phyloP scores from a whole-genome alignment of 2,888 invertebrate genomes.

The Bursaphelenchus okinawaensis region DNA sequence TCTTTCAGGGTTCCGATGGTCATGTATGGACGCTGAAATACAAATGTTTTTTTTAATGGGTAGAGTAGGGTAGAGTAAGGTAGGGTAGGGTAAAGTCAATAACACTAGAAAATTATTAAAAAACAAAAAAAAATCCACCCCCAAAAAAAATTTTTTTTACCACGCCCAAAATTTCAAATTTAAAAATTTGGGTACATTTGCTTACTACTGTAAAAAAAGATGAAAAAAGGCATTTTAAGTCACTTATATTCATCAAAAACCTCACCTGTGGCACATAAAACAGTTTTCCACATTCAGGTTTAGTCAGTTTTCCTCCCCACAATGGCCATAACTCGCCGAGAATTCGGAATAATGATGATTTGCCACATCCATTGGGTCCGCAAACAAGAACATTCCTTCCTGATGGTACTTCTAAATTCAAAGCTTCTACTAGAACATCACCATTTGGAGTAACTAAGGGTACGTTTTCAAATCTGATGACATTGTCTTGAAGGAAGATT shows the following conservation, averaged over 20 bases:
- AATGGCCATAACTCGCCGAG: slow-evolving; percentile 93
- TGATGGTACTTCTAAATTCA: slow-evolving; percentile 80
- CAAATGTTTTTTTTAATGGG: no score
- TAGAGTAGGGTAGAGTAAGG: no score
- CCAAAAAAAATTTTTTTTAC: no score
- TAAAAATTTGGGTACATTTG: no score
- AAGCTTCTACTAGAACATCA: slow-evolving; percentile 80
- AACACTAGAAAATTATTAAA: no score
- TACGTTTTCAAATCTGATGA: slow-evolving; percentile 84
- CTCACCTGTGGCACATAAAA: slow-evolving; percentile 79
- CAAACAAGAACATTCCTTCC: slow-evolving; percentile 96
- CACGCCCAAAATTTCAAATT: no score
- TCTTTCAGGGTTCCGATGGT: slow-evolving; percentile 87
- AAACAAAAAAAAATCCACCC: no score
- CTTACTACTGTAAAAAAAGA: neutral
- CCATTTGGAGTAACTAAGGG: slow-evolving; percentile 96
- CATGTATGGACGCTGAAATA: slow-evolving; percentile 69
- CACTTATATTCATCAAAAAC: neutral
- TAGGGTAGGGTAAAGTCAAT: no score
- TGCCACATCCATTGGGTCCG: slow-evolving; percentile 97
- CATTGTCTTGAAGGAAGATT: slow-evolving; percentile 66
- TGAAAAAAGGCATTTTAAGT: neutral
- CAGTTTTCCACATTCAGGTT: slow-evolving; percentile 87
- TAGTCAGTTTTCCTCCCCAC: slow-evolving; percentile 72
- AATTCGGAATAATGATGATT: slow-evolving; percentile 90